Conservation (phyloP, 2,113 vertebrate species). For the Clupea harengus region DNA sequence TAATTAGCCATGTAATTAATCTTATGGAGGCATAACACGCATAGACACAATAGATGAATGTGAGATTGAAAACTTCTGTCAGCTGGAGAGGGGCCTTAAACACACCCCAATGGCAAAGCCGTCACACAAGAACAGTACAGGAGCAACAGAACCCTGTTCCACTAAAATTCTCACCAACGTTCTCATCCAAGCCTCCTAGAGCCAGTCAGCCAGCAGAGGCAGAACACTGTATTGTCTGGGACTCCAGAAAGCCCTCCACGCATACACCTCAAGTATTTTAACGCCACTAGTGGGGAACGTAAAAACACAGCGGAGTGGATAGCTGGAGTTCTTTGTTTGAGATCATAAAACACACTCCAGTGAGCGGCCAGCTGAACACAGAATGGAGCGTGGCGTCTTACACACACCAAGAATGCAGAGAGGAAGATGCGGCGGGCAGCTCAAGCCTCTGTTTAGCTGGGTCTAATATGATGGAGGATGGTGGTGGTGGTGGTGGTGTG, state of each 20-base stretch:
- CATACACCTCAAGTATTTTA: not conserved
- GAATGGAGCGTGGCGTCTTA: not conserved
- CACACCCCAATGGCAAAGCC: slow-evolving; percentile 26
- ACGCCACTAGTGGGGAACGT: not conserved
- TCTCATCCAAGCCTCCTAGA: not conserved
- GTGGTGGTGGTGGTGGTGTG: not conserved
- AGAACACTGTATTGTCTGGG: not conserved
- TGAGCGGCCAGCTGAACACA: not conserved
- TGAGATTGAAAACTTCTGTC: slow-evolving; percentile 38
- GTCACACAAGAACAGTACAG: slow-evolving; percentile 24
- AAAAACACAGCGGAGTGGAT: not conserved
- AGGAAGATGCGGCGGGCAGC: not conserved
- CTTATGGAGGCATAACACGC: slow-evolving; percentile 69
- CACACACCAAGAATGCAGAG: not conserved
- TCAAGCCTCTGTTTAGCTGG: not conserved
- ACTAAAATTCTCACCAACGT: not conserved
- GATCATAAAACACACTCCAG: not conserved
- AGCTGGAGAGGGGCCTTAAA: slow-evolving; percentile 30
- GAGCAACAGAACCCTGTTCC: slow-evolving; percentile 34
- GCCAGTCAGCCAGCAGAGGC: not conserved
- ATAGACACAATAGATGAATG: slow-evolving; percentile 19
- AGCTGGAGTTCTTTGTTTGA: not conserved
- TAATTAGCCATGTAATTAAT: slow-evolving; percentile 80
- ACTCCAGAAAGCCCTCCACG: not conserved
- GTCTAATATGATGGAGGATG: not conserved